Conservation (phyloP, 2,888 invertebrate species). For the Rhimphoctona megacephalus region DNA sequence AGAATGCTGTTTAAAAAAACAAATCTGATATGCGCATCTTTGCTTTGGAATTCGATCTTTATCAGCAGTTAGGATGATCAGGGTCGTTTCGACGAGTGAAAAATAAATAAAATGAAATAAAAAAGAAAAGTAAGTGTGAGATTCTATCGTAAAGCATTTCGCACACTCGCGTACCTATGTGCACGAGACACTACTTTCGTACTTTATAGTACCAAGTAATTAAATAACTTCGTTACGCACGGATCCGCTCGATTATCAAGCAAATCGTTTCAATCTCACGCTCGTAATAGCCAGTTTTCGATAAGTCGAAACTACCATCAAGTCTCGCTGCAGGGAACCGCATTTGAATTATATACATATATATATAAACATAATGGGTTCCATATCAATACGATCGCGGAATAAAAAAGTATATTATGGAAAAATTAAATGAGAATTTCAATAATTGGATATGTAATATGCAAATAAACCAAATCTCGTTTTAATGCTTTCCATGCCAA, state of each 20-base stretch:
- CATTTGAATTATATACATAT: background rate
- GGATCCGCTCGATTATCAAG: constrained; percentile 54
- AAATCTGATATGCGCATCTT: background rate
- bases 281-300: constrained; percentile 61
- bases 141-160: constrained; percentile 31
- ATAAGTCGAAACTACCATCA: constrained; percentile 55
- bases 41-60: constrained; percentile 31
- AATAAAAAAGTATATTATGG: background rate
- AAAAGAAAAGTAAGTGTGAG: background rate
- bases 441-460: background rate
- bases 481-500: background rate
- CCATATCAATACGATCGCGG: background rate
- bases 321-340: constrained; percentile 48
- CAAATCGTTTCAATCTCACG: constrained; percentile 66
- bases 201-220: constrained; percentile 46
- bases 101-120: background rate
- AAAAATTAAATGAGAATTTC: background rate
- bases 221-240: constrained; percentile 66
- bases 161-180: constrained; percentile 1
- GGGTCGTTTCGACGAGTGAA: constrained; percentile 1
- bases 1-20: background rate
- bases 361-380: background rate
- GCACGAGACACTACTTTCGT: background rate
- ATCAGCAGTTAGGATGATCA: constrained; percentile 14
- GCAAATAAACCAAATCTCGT: background rate